Base-by-base conservation (phyloP, 2,797 vertebrate species). In the Hoplostethus atlanticus region DNA sequence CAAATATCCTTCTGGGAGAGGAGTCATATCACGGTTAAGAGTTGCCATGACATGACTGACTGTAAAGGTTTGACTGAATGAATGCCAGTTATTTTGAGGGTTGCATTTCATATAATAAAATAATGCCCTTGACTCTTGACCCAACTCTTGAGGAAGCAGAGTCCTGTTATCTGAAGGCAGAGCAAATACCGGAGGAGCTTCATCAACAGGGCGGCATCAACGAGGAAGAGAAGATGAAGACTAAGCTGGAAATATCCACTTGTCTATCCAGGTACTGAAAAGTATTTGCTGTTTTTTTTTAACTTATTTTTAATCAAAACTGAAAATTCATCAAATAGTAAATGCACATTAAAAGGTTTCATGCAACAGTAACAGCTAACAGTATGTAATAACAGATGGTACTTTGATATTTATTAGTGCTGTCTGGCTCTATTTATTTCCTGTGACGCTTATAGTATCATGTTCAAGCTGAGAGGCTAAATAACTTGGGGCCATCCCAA, bases 71-170 rank as follows among this genome's bases (percentile, higher is more conserved):
- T 7, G 17, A 30, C 4, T 60, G 1, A 51, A 16, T 25, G 38
- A 38, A 44, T 48, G n/a, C 34, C n/a, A 9, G 10, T 10, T 30
- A 28, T 66, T 60, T 31, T 6, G 4, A 48, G 1, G 55, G 6
- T 47, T 46, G n/a, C 16, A 11, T 25, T 44, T 16, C 13, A 25
- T 21, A 25, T 21, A 21, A 21, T 21, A 21, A 28, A 28, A 28
- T 28, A 48, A 83, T 82, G 51, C 80, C 92, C 91, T 95, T 92
- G 87, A 93, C 88, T 48, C 8, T 63, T 0, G 28, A 28, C 28
- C 51, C 5, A 76, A 95, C 93, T 65, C 86, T 92, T 28, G 84
- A 88, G 30, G 92, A 94, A 15, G 92, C 94, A 0, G 86, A 92
- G 15, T 90, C 62, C 9, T 92, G 77, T 65, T 78, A 94, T 78